Conservation (phyloP, 2,888 invertebrate genomes). For the Tetheella fluctuosa region DNA sequence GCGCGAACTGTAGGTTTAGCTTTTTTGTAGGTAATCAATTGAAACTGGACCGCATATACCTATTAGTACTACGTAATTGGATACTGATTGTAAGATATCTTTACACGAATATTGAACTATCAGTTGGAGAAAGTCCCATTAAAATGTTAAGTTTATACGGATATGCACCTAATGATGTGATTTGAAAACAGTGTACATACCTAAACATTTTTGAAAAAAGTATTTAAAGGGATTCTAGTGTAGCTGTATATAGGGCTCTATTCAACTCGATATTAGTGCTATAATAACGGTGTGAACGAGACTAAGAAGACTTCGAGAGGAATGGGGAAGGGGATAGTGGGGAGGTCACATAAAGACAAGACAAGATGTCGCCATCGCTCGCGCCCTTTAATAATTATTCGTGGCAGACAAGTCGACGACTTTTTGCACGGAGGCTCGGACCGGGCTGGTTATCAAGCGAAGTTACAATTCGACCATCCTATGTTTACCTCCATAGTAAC, state of each 20-base stretch:
- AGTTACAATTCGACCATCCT: slow-evolving; percentile 39
- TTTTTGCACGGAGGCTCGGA: slow-evolving; percentile 59
- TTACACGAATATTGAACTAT: no score
- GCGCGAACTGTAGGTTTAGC: not conserved
- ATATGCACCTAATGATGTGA: no score
- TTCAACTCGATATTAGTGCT: not conserved
- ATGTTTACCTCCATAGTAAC: slow-evolving; percentile 29
- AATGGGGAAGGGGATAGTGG: slow-evolving; percentile 30
- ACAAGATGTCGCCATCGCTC: slow-evolving; percentile 68
- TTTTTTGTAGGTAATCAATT: not conserved
- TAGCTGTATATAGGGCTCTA: not conserved
- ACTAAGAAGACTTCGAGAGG: slow-evolving; percentile 10
- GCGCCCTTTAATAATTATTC: slow-evolving; percentile 70
- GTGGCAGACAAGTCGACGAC: slow-evolving; percentile 66
- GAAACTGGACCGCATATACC: no score
- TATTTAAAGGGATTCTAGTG: not conserved
- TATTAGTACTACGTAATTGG: no score
- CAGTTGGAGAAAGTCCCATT: not conserved
- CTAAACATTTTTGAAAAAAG: not conserved
- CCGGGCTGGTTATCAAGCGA: slow-evolving; percentile 44
- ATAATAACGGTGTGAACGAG: slow-evolving; percentile 24
- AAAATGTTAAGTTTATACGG: not conserved
- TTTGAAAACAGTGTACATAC: no score
- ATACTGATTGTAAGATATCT: not conserved
- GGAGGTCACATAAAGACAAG: slow-evolving; percentile 52